phyloP scores from a whole-genome alignment of 1,140 invertebrate species.

The Schlechtendalia chinensis region DNA sequence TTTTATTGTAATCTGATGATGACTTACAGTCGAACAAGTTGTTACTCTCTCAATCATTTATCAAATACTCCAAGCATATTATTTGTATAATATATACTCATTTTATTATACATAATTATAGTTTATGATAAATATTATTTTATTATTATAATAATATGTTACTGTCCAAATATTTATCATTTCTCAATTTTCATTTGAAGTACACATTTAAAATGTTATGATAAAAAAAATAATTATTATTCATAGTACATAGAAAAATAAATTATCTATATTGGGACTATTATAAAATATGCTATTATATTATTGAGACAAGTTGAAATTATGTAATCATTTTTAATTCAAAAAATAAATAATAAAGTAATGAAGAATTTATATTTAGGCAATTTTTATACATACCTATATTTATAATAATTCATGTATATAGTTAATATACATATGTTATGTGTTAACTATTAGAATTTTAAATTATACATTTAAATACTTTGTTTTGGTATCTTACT shows the following conservation, averaged over 20 bases:
- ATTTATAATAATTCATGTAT: not conserved
- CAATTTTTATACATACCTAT: not conserved
- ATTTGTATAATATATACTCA: no score
- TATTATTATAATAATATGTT: no score
- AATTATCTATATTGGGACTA: not conserved
- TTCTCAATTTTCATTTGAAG: no score
- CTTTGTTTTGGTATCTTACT: not conserved
- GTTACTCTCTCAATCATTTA: no score
- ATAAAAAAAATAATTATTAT: no score
- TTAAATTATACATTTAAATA: not conserved
- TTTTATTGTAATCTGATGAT: no score
- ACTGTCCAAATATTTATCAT: no score
- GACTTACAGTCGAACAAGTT: no score
- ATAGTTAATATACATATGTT: not conserved
- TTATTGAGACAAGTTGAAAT: not conserved
- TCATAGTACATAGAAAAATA: not conserved
- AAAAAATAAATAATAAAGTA: not conserved
- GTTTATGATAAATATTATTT: no score
- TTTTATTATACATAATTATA: no score
- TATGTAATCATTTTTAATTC: not conserved
- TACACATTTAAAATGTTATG: no score
- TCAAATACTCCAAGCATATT: no score
- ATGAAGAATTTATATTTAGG: not conserved
- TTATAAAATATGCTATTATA: not conserved
- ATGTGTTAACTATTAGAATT: slow-evolving; percentile 18